Conservation (phyloP, 2,113 vertebrate species). For the Osmerus mordax region DNA sequence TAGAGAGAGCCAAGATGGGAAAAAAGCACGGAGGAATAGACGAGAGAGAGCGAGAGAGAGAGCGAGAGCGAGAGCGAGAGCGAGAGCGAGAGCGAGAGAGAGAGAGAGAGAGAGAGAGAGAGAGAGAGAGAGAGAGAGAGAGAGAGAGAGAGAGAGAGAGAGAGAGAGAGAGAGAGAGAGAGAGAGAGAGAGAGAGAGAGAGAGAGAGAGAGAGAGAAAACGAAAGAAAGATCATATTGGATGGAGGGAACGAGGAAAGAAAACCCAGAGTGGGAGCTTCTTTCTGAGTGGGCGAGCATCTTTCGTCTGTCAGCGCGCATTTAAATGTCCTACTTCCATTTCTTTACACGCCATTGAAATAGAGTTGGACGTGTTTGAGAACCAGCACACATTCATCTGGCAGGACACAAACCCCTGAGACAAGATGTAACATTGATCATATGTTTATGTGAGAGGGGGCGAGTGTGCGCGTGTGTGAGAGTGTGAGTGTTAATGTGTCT, state of each 20-base stretch:
- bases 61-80: background rate
- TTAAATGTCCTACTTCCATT: conserved; percentile 13
- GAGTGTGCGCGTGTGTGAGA: too few species aligned
- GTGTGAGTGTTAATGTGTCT: too few species aligned
- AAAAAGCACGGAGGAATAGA: background rate
- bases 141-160: background rate
- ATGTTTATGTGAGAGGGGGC: background rate
- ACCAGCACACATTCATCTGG: conserved; percentile 17
- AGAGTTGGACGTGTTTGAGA: conserved; percentile 19
- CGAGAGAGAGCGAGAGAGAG: conserved; percentile 8
- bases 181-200: background rate
- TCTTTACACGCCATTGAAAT: conserved; percentile 17
- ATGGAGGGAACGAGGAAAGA: background rate
- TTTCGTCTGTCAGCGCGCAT: conserved; percentile 8
- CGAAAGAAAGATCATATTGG: background rate
- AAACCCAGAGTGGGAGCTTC: background rate
- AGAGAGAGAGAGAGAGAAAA: background rate
- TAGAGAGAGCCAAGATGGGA: background rate
- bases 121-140: background rate
- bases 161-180: background rate
- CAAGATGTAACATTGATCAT: background rate
- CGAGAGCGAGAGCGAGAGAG: background rate
- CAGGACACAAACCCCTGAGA: conserved; percentile 7
- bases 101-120: background rate
- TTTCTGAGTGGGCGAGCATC: conserved; percentile 11